phyloP scores from a whole-genome alignment of 2,888 invertebrate genomes.

The Watsonalla cultraria region DNA sequence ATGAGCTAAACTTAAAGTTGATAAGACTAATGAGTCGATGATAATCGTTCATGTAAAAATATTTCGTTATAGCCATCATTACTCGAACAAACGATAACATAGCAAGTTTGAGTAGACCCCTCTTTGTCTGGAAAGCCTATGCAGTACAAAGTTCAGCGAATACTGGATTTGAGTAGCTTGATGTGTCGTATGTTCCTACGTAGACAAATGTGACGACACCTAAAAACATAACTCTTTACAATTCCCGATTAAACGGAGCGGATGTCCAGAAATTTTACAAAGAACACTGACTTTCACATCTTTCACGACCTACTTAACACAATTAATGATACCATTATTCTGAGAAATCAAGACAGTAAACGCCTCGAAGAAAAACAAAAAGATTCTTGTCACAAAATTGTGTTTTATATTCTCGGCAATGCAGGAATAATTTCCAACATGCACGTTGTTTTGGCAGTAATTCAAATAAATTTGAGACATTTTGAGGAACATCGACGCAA shows the following conservation, averaged over 20 bases:
- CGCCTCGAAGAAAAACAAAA: constrained; percentile 14
- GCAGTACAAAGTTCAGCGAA: no score
- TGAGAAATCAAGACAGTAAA: constrained; percentile 17
- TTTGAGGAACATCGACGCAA: neutral
- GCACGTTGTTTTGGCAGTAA: neutral
- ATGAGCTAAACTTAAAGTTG: no score
- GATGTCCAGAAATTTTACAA: constrained; percentile 25
- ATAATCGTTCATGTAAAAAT: constrained; percentile 17
- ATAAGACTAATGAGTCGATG: neutral
- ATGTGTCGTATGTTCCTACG: neutral
- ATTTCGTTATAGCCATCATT: constrained; percentile 14
- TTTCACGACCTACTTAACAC: constrained; percentile 33
- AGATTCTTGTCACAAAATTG: constrained; percentile 3
- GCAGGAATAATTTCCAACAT: neutral
- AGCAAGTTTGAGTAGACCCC: no score
- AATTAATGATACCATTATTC: constrained; percentile 33
- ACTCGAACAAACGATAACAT: no score
- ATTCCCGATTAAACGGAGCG: constrained; percentile 8
- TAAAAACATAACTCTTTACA: constrained; percentile 16
- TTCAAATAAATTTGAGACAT: constrained; percentile 1
- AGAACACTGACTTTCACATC: constrained; percentile 20
- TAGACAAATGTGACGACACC: constrained; percentile 18
- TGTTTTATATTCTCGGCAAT: constrained; percentile 3
- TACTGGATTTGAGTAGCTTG: no score
- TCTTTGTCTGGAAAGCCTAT: no score